Evolutionary conservation across 2,797 vertebrate species (phyloP).

Genomic region (Perodicticus potto): DNA sequence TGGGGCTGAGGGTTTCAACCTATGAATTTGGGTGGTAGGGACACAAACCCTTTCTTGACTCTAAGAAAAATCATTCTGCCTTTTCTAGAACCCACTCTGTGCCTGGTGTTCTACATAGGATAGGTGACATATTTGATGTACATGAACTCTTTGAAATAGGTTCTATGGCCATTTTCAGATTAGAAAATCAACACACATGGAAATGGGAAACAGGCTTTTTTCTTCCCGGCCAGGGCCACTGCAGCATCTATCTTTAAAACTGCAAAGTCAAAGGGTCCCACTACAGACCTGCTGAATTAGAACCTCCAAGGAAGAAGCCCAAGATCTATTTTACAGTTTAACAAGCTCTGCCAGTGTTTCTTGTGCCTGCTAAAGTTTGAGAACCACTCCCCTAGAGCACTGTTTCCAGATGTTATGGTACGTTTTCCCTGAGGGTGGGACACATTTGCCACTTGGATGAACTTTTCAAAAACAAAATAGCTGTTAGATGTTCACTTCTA

Average conservation of each 20-base stretch:
- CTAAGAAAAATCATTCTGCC: neutral
- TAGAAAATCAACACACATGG: neutral
- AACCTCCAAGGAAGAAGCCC: neutral
- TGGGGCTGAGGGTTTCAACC: neutral
- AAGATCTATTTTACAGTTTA: neutral
- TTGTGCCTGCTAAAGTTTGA: neutral
- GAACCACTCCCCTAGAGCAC: neutral
- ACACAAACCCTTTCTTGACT: neutral
- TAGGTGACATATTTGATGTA: neutral
- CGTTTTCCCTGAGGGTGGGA: neutral
- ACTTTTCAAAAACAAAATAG: constrained; percentile 3
- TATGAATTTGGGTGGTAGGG: neutral
- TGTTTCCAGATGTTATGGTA: neutral
- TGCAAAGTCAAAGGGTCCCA: neutral
- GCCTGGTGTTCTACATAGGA: neutral
- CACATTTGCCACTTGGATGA: neutral
- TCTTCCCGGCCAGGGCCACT: neutral
- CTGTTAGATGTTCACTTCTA: neutral
- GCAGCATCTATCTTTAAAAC: neutral
- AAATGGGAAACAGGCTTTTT: neutral
- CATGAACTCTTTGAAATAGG: neutral
- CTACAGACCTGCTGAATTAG: neutral
- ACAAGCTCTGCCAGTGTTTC: neutral
- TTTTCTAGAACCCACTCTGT: neutral
- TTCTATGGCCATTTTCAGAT: neutral